Evolutionary conservation across 2,888 invertebrate genomes (phyloP).

Genomic region (Thysanoteuthis rhombus): DNA sequence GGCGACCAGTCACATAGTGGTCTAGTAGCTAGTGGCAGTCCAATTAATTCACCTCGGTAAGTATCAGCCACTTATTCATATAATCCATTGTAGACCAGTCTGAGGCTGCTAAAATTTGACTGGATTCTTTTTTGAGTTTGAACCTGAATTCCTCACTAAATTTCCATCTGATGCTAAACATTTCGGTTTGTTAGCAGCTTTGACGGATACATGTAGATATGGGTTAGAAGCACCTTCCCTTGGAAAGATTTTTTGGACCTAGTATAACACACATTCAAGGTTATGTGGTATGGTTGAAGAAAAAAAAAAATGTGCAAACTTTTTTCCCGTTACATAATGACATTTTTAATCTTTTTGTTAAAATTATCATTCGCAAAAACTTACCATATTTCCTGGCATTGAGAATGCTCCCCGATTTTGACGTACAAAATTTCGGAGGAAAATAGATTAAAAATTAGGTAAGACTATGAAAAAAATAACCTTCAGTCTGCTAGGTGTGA

Average conservation of each 20-base stretch:
- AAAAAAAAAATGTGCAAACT: too few relatives aligned
- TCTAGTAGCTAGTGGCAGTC: constrained; percentile 28
- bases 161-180: not conserved
- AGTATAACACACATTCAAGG: too few relatives aligned
- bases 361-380: not conserved
- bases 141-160: not conserved
- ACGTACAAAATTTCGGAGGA: too few relatives aligned
- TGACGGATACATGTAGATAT: not conserved
- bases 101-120: not conserved
- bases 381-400: too few relatives aligned
- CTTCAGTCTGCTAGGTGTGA: too few relatives aligned
- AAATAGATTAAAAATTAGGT: too few relatives aligned
- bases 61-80: not conserved
- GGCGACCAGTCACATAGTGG: constrained; percentile 1
- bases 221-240: not conserved
- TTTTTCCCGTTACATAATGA: too few relatives aligned
- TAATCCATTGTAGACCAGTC: not conserved
- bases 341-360: not conserved
- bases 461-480: too few relatives aligned
- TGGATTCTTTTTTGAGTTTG: not conserved
- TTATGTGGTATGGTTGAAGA: too few relatives aligned
- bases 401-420: too few relatives aligned
- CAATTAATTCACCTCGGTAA: constrained; percentile 27
- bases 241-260: not conserved
- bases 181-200: not conserved